Evolutionary conservation across 2,888 invertebrate genomes (phyloP), one percentile per base, ranked within the genome.

Genomic region (Eugnorisma glareosa): DNA sequence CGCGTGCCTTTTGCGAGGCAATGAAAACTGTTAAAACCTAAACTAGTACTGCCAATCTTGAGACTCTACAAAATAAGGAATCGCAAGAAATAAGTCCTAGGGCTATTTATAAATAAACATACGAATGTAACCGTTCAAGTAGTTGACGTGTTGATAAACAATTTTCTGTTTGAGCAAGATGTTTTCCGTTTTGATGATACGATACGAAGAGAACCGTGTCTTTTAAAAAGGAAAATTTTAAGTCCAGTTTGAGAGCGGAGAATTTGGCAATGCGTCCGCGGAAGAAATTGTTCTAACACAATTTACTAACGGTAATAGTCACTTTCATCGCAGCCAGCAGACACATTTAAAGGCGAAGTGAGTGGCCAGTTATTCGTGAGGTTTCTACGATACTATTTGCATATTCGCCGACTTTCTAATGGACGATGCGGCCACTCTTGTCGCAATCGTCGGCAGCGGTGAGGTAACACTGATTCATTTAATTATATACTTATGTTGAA

Each of bases 381-480:
- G 96, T 96, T 96, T 96, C 96, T 96, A 96, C 96, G 95, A 96
- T 96, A 96, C 94, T 96, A 96, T 96, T 96, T 96, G 96, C 96
- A 96, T 96, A 96, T 96, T 96, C 95, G 94, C 95, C 94, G 95
- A 96, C 96, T 96, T 96, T 96, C 96, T 96, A 96, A 96, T 96
- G 96, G 96, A 95, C 96, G 95, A 96, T 95, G 94, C 94, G 96
- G 94, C 92, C 93, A 93, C 91, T 95, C 95, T 96, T 95, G 96
- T 96, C 96, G 96, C 96, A 96, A 96, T 96, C 93, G 94, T 93
- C 93, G 92, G 91, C 92, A 89, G 90, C 91, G 93, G 94, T 96
- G 95, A 96, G 96, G 96, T 96, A 96, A 96, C 95, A 94, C 92
- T 93, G 93, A 95, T 95, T 95, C 93, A 94, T 95, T 95, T 96